A percentile compares a stretch with the other conserved stretches of the same genome.
These are phyloP conservation scores for Thinocorus orbignyianus DNA, from an alignment of 2,113 vertebrate species.

Conservation along the genomic window DNA sequence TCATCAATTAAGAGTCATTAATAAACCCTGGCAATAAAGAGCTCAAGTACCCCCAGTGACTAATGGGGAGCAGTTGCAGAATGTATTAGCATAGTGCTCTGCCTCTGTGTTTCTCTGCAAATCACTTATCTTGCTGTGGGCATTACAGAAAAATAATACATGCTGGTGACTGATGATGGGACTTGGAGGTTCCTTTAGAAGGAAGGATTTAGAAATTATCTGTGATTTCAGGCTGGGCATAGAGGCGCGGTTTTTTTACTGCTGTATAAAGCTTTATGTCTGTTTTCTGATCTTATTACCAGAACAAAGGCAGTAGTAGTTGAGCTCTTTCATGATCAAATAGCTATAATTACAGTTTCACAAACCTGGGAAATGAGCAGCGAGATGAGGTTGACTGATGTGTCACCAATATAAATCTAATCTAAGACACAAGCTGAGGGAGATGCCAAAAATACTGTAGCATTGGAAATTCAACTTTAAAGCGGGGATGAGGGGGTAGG, in stretches of 20 bases:
- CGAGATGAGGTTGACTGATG: background rate
- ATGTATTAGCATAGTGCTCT: slow-evolving; percentile 42
- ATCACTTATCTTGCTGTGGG: background rate
- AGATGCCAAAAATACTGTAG: background rate
- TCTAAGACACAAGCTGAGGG: background rate
- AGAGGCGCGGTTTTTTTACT: background rate
- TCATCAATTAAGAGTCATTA: slow-evolving; percentile 63
- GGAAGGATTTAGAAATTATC: background rate
- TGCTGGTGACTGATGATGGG: background rate
- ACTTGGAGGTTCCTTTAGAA: slow-evolving; percentile 11
- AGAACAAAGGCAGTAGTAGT: background rate
- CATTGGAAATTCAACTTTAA: background rate
- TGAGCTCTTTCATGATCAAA: background rate
- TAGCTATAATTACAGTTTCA: background rate
- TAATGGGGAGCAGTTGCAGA: slow-evolving; percentile 58
- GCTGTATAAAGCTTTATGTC: background rate
- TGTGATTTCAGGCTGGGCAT: background rate
- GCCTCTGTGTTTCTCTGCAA: slow-evolving; percentile 46
- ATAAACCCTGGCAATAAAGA: slow-evolving; percentile 62
- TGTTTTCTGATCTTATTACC: background rate
- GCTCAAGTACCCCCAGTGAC: slow-evolving; percentile 33
- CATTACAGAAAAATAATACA: background rate
- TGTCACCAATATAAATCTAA: slow-evolving; percentile 3
- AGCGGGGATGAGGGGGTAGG: accelerated
- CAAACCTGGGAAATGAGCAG: background rate